These are phyloP conservation scores for Anabas testudineus DNA, from an alignment of 2,797 vertebrate species.

Conservation along the genomic window DNA sequence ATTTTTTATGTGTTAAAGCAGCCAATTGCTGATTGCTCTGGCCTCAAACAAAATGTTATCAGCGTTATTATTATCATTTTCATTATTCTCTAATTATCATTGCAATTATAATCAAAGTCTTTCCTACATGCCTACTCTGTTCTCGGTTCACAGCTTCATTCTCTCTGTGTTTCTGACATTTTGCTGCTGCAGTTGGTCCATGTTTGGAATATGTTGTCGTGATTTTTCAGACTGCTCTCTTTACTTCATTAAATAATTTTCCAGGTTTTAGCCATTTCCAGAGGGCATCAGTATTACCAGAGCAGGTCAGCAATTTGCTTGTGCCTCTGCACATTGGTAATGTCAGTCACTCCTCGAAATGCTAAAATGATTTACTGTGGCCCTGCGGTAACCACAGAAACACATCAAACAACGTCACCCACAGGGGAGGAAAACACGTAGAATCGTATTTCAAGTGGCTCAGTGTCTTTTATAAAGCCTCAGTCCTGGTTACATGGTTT, in stretches of 20 bases:
- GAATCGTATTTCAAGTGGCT: neutral
- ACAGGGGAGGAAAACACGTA: neutral
- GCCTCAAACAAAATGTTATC: conserved; percentile 56
- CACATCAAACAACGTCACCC: conserved; percentile 6
- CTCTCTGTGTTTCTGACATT: neutral
- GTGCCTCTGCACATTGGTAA: conserved; percentile 15
- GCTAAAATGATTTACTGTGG: conserved; percentile 32
- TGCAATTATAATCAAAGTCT: conserved; percentile 65
- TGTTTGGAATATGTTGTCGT: conserved; percentile 16
- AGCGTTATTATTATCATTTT: conserved; percentile 62
- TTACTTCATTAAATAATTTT: conserved; percentile 51
- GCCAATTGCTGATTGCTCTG: conserved; percentile 44
- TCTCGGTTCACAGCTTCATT: conserved; percentile 4
- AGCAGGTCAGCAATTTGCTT: conserved; percentile 40
- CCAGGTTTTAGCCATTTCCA: conserved; percentile 39
- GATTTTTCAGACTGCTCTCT: conserved; percentile 24
- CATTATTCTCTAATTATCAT: conserved; percentile 64
- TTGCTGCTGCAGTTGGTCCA: neutral
- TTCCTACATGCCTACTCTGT: conserved; percentile 36
- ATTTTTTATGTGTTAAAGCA: conserved; percentile 38
- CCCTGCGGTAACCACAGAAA: conserved; percentile 25
- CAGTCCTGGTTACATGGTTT: neutral
- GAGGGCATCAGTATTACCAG: conserved; percentile 32
- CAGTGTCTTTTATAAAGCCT: neutral
- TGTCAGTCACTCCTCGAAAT: conserved; percentile 39